phyloP scores from a whole-genome alignment of 2,113 vertebrate species.

The Anhinga rufa region DNA sequence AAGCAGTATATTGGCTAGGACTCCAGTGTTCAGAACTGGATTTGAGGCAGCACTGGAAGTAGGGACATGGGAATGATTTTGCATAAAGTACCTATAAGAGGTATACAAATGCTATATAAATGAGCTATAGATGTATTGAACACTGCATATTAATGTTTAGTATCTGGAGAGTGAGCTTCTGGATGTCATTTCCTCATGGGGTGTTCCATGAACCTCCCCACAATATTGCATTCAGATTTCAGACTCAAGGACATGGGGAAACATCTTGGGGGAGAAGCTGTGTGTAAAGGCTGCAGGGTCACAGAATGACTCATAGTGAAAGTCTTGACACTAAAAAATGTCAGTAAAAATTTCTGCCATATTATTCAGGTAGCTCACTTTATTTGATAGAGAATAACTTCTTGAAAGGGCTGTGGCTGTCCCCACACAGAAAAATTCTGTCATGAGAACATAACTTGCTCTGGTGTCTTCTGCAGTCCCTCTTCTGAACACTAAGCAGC shows the following conservation, averaged over 20 bases:
- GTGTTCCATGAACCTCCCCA: not conserved
- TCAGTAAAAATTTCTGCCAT: not conserved
- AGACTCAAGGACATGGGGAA: not conserved
- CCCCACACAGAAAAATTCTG: not conserved
- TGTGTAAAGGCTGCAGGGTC: not conserved
- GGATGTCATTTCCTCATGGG: not conserved
- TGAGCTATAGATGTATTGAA: not conserved
- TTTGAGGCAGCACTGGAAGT: not conserved
- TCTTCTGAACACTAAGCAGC: not conserved
- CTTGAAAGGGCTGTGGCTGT: not conserved
- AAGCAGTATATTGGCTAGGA: not conserved
- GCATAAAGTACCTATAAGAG: not conserved
- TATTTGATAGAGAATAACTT: no score
- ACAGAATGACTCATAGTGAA: not conserved
- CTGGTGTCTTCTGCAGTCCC: not conserved
- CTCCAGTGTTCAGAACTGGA: not conserved
- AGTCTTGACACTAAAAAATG: not conserved
- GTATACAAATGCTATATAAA: not conserved
- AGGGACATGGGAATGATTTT: not conserved
- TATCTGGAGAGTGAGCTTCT: not conserved
- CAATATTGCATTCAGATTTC: not conserved
- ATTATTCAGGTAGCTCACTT: no score
- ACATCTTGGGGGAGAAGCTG: not conserved
- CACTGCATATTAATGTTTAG: not conserved
- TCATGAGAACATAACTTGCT: not conserved